A percentile compares a stretch with the other conserved stretches of the same genome.
Conservation (phyloP, 2,797 vertebrate species). For the Astyanax mexicanus region DNA sequence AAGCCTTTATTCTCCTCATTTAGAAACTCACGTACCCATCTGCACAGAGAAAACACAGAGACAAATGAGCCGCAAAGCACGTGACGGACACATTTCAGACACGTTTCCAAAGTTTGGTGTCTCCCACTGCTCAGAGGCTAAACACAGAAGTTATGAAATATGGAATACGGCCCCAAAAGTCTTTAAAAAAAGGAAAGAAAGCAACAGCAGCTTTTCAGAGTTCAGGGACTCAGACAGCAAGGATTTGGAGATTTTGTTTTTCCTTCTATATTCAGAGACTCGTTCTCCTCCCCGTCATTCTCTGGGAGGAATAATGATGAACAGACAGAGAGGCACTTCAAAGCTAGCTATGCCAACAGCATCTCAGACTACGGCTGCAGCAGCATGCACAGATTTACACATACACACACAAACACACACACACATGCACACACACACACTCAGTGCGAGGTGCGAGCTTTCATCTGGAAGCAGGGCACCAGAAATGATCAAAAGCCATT, state of each 20-base stretch:
- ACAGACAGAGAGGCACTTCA: constrained; percentile 50
- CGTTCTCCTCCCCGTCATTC: constrained; percentile 28
- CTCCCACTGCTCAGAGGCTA: neutral
- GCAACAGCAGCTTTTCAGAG: neutral
- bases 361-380: constrained; percentile 6
- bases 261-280: neutral
- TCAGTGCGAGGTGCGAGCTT: constrained; percentile 3
- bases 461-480: constrained; percentile 29
- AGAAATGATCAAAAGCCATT: constrained; percentile 62
- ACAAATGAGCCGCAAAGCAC: neutral
- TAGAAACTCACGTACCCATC: constrained; percentile 98
- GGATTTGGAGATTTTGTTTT: constrained; percentile 24
- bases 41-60: constrained; percentile 66
- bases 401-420: constrained; percentile 33
- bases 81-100: neutral
- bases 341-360: constrained; percentile 51
- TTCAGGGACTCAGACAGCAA: constrained; percentile 18
- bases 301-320: constrained; percentile 52
- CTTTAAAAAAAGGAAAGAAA: constrained; percentile 2
- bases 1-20: constrained; percentile 99
- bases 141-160: constrained; percentile 18
- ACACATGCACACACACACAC: constrained; percentile 19
- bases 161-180: constrained; percentile 19
- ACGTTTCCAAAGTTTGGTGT: neutral
- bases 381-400: neutral